These are phyloP conservation scores for Sipha flava DNA, from an alignment of 1,140 invertebrate species.

Conservation along the genomic window DNA sequence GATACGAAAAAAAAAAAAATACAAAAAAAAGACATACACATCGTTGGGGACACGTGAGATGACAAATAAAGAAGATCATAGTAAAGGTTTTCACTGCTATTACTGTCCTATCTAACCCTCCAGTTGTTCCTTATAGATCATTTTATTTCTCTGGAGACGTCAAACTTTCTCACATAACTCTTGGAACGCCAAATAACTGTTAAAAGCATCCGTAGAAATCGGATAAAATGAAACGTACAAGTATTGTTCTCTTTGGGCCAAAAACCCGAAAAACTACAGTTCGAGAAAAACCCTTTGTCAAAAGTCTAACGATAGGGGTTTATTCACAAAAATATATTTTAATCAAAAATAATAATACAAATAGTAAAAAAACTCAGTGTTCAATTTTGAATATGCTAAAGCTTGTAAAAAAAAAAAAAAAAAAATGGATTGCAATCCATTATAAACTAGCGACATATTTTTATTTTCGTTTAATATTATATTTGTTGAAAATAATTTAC, in stretches of 20 bases:
- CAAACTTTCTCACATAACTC: neutral
- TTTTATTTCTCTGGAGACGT: neutral
- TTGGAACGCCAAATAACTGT: neutral
- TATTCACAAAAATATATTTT: too few relatives aligned
- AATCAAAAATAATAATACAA: too few relatives aligned
- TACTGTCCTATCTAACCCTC: too few relatives aligned
- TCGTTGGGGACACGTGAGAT: neutral
- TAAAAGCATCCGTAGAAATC: neutral
- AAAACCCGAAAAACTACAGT: neutral
- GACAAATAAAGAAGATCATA: neutral
- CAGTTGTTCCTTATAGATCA: neutral
- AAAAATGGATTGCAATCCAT: too few relatives aligned
- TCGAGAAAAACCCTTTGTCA: too few relatives aligned
- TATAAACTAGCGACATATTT: too few relatives aligned
- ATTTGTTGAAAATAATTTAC: too few relatives aligned
- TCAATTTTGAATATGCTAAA: too few relatives aligned
- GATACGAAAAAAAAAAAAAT: neutral
- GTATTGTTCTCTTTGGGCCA: neutral
- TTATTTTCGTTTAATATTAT: too few relatives aligned
- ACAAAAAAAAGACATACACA: neutral
- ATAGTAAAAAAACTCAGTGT: too few relatives aligned
- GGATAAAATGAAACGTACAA: neutral
- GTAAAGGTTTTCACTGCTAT: neutral
- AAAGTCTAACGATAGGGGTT: too few relatives aligned
- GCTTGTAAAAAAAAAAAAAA: too few relatives aligned